Evolutionary conservation across 2,113 vertebrate species (phyloP).

Genomic region (Coptodon rendalli): DNA sequence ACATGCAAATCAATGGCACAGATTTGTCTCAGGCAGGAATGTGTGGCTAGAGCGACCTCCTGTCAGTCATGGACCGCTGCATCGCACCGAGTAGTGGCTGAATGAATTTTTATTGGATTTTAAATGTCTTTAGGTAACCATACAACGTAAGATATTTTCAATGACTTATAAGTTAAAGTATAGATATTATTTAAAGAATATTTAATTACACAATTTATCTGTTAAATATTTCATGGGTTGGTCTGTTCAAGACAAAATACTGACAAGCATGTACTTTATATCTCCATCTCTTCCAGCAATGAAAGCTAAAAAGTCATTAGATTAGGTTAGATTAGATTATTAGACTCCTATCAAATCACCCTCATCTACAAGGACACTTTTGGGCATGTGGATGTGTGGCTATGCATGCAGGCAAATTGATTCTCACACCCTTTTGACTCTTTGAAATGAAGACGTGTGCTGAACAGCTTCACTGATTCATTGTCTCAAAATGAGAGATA

Average conservation of each 20-base stretch:
- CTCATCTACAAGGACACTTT: background rate
- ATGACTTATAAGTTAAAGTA: background rate
- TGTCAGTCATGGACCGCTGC: background rate
- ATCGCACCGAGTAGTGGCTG: background rate
- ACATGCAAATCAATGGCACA: constrained; percentile 42
- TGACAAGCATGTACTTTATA: background rate
- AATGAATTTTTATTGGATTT: background rate
- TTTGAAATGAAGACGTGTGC: background rate
- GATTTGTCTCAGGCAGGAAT: constrained; percentile 4
- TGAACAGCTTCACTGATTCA: background rate
- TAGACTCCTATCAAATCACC: background rate
- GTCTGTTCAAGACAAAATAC: background rate
- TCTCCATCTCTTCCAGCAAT: background rate
- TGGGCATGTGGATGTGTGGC: background rate
- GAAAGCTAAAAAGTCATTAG: background rate
- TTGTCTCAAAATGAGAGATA: background rate
- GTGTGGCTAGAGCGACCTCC: background rate
- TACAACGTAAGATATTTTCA: background rate
- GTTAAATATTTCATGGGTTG: background rate
- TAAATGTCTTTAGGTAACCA: background rate
- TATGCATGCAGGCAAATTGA: background rate
- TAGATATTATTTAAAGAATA: background rate
- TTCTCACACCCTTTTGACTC: background rate
- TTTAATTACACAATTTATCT: background rate
- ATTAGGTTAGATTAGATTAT: background rate